Conservation (phyloP, 2,113 vertebrate species). For the Neomonachus schauinslandi region DNA sequence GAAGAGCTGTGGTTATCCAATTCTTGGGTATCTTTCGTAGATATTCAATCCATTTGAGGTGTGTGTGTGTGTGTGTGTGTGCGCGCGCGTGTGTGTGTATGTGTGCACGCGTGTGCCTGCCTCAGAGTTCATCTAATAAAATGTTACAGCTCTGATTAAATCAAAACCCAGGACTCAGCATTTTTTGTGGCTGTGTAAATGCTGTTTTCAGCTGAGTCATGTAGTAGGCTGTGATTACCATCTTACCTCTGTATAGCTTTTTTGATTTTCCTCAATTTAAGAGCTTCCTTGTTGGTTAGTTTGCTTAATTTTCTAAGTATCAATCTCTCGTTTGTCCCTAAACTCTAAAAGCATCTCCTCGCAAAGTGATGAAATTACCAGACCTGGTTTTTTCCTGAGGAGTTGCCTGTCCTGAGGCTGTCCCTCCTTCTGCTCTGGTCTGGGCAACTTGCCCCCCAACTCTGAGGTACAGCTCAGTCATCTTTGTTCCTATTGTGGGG, state of each 20-base stretch:
- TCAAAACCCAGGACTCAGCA: background rate
- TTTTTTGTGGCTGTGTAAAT: background rate
- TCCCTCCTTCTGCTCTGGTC: background rate
- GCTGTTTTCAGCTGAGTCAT: background rate
- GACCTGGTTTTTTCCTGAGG: background rate
- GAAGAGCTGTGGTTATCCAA: background rate
- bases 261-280: background rate
- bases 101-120: accelerated
- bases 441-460: no score
- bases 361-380: background rate
- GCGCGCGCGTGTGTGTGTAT: background rate
- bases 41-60: background rate
- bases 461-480: background rate
- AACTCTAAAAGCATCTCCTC: background rate
- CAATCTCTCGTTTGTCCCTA: background rate
- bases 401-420: background rate
- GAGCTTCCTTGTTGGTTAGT: background rate
- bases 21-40: background rate
- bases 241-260: background rate
- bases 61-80: background rate
- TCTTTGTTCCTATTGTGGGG: background rate
- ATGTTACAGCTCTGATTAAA: background rate
- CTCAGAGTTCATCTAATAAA: background rate
- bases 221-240: background rate
- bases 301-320: background rate